Base-by-base conservation (phyloP, 2,797 vertebrate species). In the Aphelocoma californica region DNA sequence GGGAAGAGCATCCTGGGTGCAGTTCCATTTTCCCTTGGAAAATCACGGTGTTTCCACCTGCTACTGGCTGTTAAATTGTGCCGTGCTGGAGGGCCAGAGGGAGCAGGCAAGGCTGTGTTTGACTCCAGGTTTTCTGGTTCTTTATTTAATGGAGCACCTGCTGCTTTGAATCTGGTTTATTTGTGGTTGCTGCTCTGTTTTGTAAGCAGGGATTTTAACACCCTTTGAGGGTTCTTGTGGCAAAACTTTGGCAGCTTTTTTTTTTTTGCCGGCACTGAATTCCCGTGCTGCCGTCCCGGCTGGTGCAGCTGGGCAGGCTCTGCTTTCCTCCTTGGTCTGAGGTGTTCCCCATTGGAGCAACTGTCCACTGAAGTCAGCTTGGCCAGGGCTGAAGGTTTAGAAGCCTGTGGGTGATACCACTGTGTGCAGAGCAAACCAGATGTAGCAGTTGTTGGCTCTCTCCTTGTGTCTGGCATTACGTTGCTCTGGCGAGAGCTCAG, bases 171-270 rank as follows among this genome's bases (percentile, higher is more conserved):
- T 93, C 92, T 97, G 94, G 88, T 95, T 97, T 87, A 75, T 97
- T 96, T 95, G 86, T 97, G 94, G 89, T 97, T 96, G 90, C 92
- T 92, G 77, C 93, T 96, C 6, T 97, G 93, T 96, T 97, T 96
- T 90, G 94, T 79, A 96, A 97, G 95, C 82, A 71, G 79, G 89
- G 95, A 77, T 95, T 95, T 93, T 71, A 95, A 86, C 69, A 44
- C 92, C 96, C 96, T 95, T 36, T 57, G 94, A 96, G 95, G 94
- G 83, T 96, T 84, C 94, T 80, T 94, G 83, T 79, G 90, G 85
- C 86, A 86, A 93, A 96, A 74, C 48, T 15, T 29, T 28, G 92
- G 89, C 78, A 92, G 79, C 6, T 44, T 90, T 70, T 24, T 85
- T 17, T 15, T 44, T 91, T 61, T 94, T 88, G 81, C 96, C 24